Conservation (phyloP, 92 coral and sea anemone species). For the Pocillopora meandrina region DNA sequence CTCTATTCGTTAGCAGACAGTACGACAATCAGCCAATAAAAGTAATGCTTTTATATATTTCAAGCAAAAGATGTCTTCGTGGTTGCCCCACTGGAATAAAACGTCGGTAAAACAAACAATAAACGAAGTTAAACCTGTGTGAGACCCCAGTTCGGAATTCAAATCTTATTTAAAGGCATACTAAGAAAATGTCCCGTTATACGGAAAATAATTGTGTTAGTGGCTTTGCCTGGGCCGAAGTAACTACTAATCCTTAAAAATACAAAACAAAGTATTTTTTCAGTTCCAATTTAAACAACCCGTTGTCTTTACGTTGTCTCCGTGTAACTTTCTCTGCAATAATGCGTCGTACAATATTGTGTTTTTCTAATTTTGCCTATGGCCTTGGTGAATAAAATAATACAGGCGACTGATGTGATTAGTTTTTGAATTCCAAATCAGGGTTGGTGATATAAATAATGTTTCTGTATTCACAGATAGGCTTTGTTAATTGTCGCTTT, state of each 20-base stretch:
- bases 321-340: not conserved
- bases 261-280: too few relatives aligned
- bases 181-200: not conserved
- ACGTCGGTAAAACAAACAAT: too few relatives aligned
- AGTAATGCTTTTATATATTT: too few relatives aligned
- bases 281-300: not conserved
- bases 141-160: not conserved
- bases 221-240: not conserved
- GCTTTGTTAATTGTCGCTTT: not conserved
- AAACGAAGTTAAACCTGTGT: too few relatives aligned
- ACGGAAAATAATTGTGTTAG: not conserved
- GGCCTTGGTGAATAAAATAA: not conserved
- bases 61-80: too few relatives aligned
- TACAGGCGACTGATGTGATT: not conserved
- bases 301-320: not conserved
- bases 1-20: too few relatives aligned
- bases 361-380: not conserved
- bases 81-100: too few relatives aligned
- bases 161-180: not conserved
- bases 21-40: too few relatives aligned
- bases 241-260: too few relatives aligned
- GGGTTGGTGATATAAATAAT: not conserved
- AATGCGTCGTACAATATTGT: not conserved
- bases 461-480: not conserved
- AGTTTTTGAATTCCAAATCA: not conserved